phyloP scores from a whole-genome alignment of 2,113 vertebrate species.

The Gyps fulvus region DNA sequence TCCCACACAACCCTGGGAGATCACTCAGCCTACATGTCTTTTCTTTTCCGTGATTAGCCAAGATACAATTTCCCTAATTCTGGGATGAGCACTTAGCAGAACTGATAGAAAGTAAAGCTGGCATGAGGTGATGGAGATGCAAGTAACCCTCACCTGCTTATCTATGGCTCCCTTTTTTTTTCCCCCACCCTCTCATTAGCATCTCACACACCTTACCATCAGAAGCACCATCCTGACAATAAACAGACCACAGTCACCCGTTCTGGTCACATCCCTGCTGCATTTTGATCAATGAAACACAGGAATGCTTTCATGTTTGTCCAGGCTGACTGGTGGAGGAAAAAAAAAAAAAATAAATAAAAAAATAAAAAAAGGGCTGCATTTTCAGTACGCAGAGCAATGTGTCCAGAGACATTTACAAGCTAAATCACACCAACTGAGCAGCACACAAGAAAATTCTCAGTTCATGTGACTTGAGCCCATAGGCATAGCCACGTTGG shows the following conservation, averaged over 20 bases:
- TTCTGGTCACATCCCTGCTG: not conserved
- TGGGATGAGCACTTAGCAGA: not conserved
- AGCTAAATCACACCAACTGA: not conserved
- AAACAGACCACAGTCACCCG: not conserved
- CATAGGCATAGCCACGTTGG: not conserved
- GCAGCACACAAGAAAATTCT: not conserved
- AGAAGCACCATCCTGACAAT: not conserved
- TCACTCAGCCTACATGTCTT: not conserved
- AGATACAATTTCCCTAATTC: not conserved
- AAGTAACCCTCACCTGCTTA: not conserved
- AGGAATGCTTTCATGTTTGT: slow-evolving; percentile 7
- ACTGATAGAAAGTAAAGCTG: not conserved
- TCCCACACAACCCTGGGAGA: not conserved
- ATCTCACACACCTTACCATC: not conserved
- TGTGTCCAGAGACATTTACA: not conserved
- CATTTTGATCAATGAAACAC: not conserved
- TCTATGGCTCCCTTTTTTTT: not conserved
- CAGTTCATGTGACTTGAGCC: not conserved
- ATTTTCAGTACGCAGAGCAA: not conserved
- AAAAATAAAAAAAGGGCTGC: not conserved
- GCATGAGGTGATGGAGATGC: not conserved
- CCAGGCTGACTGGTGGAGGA: not conserved
- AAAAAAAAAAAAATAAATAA: not conserved
- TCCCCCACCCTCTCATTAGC: not conserved
- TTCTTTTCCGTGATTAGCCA: not conserved